Conservation (phyloP, 2,797 vertebrate species). For the Lophotriccus pileatus region DNA sequence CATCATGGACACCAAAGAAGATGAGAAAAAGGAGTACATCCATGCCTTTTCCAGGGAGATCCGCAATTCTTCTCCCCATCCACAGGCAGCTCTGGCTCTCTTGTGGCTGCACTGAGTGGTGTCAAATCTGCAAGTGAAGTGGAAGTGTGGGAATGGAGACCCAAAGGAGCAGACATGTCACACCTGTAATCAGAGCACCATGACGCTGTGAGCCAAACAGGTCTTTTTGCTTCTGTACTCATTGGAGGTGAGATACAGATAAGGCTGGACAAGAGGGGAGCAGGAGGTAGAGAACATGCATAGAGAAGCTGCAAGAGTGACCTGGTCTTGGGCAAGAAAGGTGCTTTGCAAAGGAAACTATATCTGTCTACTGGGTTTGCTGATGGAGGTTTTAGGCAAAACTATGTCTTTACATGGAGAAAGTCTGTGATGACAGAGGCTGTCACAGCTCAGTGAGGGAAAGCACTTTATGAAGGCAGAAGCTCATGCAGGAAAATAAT, state of each 20-base stretch:
- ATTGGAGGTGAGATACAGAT: not conserved
- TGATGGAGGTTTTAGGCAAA: not conserved
- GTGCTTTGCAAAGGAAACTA: not conserved
- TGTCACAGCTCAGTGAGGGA: not conserved
- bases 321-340: not conserved
- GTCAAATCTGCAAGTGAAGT: not conserved
- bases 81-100: rapidly evolving
- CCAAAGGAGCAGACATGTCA: not conserved
- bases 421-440: not conserved
- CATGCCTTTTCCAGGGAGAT: not conserved
- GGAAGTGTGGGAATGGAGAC: not conserved
- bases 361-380: not conserved
- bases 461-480: not conserved
- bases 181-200: rapidly evolving
- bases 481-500: not conserved
- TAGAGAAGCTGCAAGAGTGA: not conserved
- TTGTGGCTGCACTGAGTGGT: not conserved
- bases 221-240: not conserved
- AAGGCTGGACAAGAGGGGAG: not conserved
- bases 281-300: not conserved
- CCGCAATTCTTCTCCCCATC: not conserved
- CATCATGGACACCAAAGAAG: not conserved
- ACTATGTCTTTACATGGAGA: not conserved
- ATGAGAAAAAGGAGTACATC: not conserved
- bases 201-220: not conserved